Percentiles rank a stretch among this genome's conserved stretches.
phyloP scores from a whole-genome alignment of 2,797 vertebrate species.

The Cossypha heuglini region DNA sequence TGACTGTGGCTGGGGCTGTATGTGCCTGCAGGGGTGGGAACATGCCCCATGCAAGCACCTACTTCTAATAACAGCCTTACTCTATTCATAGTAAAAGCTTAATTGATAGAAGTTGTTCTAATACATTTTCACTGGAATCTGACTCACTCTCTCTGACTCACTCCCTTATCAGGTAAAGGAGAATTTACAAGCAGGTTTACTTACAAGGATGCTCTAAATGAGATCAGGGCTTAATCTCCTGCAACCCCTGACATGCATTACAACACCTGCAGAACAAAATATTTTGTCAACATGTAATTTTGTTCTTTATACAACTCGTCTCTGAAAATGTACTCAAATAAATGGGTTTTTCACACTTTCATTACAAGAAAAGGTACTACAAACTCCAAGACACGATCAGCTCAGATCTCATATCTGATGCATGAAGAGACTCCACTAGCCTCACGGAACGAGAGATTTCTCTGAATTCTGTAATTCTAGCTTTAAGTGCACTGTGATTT shows the following conservation, averaged over 20 bases:
- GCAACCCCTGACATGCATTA: not conserved
- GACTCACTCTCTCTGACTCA: not conserved
- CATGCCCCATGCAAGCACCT: accelerated
- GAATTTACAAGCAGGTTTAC: not conserved
- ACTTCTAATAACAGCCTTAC: not conserved
- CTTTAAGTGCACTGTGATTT: not conserved
- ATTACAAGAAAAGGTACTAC: not conserved
- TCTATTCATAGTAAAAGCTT: not conserved
- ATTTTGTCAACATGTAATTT: not conserved
- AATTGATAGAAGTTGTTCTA: not conserved
- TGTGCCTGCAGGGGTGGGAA: too few relatives aligned
- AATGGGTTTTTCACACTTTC: not conserved
- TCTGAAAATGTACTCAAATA: not conserved
- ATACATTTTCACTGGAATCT: not conserved
- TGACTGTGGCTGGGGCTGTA: too few relatives aligned
- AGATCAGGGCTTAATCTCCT: not conserved
- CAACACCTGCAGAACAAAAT: not conserved
- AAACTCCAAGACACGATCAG: not conserved
- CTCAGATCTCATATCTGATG: not conserved
- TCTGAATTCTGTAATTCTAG: not conserved
- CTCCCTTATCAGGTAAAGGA: not conserved
- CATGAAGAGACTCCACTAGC: not conserved
- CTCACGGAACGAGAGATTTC: not conserved
- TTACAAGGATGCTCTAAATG: not conserved
- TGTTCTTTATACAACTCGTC: not conserved